Percentiles rank a stretch among this genome's conserved stretches.
Evolutionary conservation across 2,888 invertebrate genomes (phyloP).

Genomic region (Dynastes hyllus): DNA sequence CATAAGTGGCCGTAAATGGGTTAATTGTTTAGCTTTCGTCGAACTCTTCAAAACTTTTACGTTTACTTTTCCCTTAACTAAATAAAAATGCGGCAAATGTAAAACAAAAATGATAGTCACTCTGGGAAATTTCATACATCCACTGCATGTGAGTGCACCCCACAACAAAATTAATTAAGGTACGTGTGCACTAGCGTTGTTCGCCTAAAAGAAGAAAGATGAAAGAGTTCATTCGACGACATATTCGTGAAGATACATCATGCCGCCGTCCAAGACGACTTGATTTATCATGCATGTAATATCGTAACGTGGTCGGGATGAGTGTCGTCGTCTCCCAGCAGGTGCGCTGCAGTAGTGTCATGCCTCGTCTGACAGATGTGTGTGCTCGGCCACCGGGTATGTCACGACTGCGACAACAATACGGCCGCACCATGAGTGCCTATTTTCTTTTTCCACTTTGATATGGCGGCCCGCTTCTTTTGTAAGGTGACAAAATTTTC

Average conservation of each 20-base stretch:
- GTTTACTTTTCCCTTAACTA: no score
- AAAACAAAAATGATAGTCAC: no score
- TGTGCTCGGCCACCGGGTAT: constrained; percentile 62
- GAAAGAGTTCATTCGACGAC: not conserved
- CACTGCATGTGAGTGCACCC: no score
- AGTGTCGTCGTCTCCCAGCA: constrained; percentile 67
- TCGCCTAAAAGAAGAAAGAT: not conserved
- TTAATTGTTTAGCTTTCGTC: no score
- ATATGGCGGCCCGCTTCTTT: not conserved
- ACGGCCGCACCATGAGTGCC: constrained; percentile 1
- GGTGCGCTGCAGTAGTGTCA: constrained; percentile 63
- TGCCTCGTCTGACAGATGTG: constrained; percentile 65
- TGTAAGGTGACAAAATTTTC: constrained; percentile 11
- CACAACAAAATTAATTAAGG: not conserved
- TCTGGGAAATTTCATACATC: no score
- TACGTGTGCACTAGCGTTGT: not conserved
- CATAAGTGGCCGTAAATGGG: no score
- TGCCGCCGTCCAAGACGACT: constrained; percentile 15
- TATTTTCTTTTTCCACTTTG: constrained; percentile 4
- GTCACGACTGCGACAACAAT: constrained; percentile 59
- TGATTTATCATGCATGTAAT: constrained; percentile 43
- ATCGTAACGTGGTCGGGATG: constrained; percentile 52
- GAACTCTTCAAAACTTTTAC: no score
- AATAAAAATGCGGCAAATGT: no score
- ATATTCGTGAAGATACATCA: constrained; percentile 19